Evolutionary conservation across 2,113 vertebrate genomes (phyloP).

Genomic region (Acanthochromis polyacanthus): DNA sequence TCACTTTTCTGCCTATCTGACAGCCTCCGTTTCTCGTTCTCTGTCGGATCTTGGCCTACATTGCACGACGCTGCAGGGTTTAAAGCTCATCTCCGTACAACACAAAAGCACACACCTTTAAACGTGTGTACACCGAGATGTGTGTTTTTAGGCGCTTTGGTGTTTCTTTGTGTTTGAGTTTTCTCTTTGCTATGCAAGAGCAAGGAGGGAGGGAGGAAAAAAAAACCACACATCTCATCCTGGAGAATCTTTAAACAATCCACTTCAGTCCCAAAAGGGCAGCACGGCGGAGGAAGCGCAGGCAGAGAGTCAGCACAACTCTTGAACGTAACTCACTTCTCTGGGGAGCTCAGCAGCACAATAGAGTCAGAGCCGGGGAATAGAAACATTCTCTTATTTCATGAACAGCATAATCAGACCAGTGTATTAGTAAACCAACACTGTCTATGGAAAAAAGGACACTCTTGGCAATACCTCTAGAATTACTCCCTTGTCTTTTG

Average conservation of each 20-base stretch:
- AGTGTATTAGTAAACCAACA: conserved; percentile 39
- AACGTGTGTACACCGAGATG: conserved; percentile 8
- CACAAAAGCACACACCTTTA: conserved; percentile 18
- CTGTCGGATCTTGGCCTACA: conserved; percentile 32
- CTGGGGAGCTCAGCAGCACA: conserved; percentile 52
- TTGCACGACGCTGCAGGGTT: conserved; percentile 28
- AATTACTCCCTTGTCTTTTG: conserved; percentile 63
- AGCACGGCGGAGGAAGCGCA: conserved; percentile 15
- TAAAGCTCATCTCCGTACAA: conserved; percentile 37
- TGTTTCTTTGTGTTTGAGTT: conserved; percentile 35
- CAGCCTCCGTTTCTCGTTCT: conserved; percentile 12
- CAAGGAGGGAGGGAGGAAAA: not conserved
- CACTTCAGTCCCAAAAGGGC: conserved; percentile 49
- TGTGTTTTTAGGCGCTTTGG: conserved; percentile 34
- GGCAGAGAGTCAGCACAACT: conserved; percentile 57
- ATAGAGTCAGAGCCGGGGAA: conserved; percentile 54
- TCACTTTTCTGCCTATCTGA: conserved; percentile 23
- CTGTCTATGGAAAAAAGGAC: conserved; percentile 16
- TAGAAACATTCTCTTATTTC: conserved; percentile 66
- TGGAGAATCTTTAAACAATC: conserved; percentile 60
- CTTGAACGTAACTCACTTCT: conserved; percentile 54
- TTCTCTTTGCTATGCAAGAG: conserved; percentile 36
- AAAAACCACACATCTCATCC: conserved; percentile 20
- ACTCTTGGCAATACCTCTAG: conserved; percentile 40
- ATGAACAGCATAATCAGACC: conserved; percentile 58